Conservation (phyloP, 2,888 invertebrate genomes). For the Aethes cnicana region DNA sequence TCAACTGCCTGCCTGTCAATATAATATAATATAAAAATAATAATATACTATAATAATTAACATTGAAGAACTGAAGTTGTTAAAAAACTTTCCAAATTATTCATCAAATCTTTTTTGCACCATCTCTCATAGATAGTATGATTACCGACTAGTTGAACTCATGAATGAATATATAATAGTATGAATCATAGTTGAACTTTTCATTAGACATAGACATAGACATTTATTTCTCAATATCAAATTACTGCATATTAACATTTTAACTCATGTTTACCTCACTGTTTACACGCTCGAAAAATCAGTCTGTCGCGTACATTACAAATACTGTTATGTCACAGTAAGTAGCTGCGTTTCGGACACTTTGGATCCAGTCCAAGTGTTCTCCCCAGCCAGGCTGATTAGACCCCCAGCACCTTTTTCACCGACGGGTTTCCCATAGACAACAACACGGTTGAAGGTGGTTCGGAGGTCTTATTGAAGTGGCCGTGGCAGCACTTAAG, state of each 20-base stretch:
- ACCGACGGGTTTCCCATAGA: conserved; percentile 29
- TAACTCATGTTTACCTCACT: conserved; percentile 4
- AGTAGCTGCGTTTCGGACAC: conserved; percentile 59
- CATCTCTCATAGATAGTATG: no score
- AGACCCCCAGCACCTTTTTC: conserved; percentile 43
- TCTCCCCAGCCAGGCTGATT: conserved; percentile 39
- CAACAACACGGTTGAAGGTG: conserved; percentile 5
- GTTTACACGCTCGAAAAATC: conserved; percentile 27
- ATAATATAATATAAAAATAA: no score
- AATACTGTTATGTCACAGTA: conserved; percentile 61
- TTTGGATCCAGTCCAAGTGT: conserved; percentile 70
- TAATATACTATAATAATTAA: no score
- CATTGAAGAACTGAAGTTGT: no score
- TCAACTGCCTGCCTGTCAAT: no score
- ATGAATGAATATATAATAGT: no score
- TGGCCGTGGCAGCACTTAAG: conserved; percentile 37
- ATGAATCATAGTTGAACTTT: no score
- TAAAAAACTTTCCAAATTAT: no score
- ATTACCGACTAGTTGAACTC: no score
- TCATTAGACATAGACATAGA: no score
- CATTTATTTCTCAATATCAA: no score
- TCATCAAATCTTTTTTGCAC: no score
- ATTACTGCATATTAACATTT: not conserved
- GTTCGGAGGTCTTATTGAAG: conserved; percentile 39
- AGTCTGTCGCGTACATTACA: conserved; percentile 40